Percentiles rank a stretch among this genome's conserved stretches.
Evolutionary conservation across 2,888 invertebrate species (phyloP).

Genomic region (Pyralis farinalis): DNA sequence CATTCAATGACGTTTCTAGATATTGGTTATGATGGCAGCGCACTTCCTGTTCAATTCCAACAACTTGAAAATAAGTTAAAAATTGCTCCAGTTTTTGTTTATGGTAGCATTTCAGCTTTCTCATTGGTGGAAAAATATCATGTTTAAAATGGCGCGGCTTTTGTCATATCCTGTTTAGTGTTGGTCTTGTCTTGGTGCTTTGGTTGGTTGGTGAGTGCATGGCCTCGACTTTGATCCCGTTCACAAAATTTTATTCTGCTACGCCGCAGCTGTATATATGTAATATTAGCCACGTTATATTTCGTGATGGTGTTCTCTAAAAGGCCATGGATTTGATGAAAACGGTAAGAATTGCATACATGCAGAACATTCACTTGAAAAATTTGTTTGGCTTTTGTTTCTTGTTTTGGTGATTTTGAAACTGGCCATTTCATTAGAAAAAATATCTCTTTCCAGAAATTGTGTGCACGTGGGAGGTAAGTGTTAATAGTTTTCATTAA

Average conservation of each 20-base stretch:
- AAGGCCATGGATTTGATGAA: slow-evolving; percentile 82
- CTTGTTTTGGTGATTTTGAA: slow-evolving; percentile 81
- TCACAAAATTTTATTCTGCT: slow-evolving; percentile 58
- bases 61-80: slow-evolving; percentile 27
- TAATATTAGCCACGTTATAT: slow-evolving; percentile 61
- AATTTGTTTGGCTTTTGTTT: slow-evolving; percentile 80
- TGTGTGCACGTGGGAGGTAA: slow-evolving; percentile 80
- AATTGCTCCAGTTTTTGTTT: no score
- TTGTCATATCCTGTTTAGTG: slow-evolving; percentile 78
- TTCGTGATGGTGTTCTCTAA: slow-evolving; percentile 79
- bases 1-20: no score
- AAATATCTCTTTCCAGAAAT: slow-evolving; percentile 81
- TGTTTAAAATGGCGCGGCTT: slow-evolving; percentile 67
- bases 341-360: slow-evolving; percentile 71
- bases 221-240: slow-evolving; percentile 70
- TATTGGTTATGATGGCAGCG: not conserved
- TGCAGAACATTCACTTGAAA: slow-evolving; percentile 48
- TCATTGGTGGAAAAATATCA: slow-evolving; percentile 46
- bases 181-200: no score
- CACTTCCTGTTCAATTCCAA: slow-evolving; percentile 29
- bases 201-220: slow-evolving; percentile 50
- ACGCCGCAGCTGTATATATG: slow-evolving; percentile 57
- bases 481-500: slow-evolving; percentile 63
- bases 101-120: slow-evolving; percentile 30
- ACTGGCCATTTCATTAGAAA: slow-evolving; percentile 81